phyloP scores from a whole-genome alignment of 2,888 invertebrate genomes.

The Camptogramma bilineatum region DNA sequence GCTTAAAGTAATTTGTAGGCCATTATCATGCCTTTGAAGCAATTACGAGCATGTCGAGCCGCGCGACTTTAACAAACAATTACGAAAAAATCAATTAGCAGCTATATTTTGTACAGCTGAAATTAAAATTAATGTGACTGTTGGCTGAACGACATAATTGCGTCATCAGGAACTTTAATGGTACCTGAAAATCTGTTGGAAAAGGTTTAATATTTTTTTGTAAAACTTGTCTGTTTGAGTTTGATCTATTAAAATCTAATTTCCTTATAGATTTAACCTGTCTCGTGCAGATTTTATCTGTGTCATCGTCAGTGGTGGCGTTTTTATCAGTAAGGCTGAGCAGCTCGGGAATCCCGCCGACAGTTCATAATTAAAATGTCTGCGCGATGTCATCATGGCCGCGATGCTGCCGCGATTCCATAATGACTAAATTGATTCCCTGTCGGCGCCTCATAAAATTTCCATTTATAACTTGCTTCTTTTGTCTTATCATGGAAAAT shows the following conservation, averaged over 20 bases:
- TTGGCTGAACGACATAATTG: conserved; percentile 37
- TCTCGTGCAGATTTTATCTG: conserved; percentile 77
- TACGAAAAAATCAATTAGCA: conserved; percentile 42
- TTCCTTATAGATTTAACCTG: conserved; percentile 78
- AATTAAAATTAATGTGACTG: conserved; percentile 38
- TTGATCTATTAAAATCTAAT: conserved; percentile 76
- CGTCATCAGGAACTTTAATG: conserved; percentile 38
- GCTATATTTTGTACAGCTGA: conserved; percentile 37
- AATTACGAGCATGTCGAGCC: conserved; percentile 37
- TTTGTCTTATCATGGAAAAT: conserved; percentile 45
- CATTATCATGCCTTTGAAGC: conserved; percentile 40
- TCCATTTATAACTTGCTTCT: conserved; percentile 57
- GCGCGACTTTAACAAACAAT: conserved; percentile 27
- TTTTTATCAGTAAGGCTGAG: conserved; percentile 72
- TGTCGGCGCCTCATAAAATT: conserved; percentile 64
- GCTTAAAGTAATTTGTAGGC: conserved; percentile 51
- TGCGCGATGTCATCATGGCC: conserved; percentile 70
- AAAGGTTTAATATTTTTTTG: conserved; percentile 47
- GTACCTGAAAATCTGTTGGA: conserved; percentile 28
- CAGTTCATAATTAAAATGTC: conserved; percentile 84
- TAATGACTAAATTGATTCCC: conserved; percentile 80
- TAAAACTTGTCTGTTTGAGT: conserved; percentile 45
- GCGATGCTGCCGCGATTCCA: conserved; percentile 59
- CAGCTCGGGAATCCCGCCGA: conserved; percentile 66
- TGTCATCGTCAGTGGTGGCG: conserved; percentile 64